Base-by-base conservation (phyloP, 1,140 invertebrate genomes). In the Leptopilina clavipes region DNA sequence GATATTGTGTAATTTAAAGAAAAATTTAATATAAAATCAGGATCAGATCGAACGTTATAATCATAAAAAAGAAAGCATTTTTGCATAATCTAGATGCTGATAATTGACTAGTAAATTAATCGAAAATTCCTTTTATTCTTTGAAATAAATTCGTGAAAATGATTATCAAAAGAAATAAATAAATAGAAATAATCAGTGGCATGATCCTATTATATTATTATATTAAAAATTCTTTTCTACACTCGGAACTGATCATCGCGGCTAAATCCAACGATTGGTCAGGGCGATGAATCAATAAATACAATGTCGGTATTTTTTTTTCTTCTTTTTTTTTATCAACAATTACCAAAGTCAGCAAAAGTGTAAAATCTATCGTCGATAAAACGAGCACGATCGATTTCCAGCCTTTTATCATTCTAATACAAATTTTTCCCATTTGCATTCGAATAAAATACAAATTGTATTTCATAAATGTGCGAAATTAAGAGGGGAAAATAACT, bases 301-400 rank as follows among this genome's bases (percentile, higher is more conserved):
- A 65, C 59, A 65, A 65, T 14, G 59, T 31, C 25, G 59, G 52
- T 19, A 54, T 17, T 54, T 18, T 54, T 54, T 54, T 18, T 40
- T 40, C 37, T 40, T 40, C 5, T 40, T 40, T 40, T 52, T 17
- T 52, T n/a, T n/a, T 52, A 17, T 52, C 48, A 65, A 65, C 59
- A 31, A 65, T 65, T 65, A 65, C 59, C 59, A 65, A 65, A 31
- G 59, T 65, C 59, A 65, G 59, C 59, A 65, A 65, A 65, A 65
- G 22, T 65, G 59, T 31, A 65, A 65, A 65, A 65, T 65, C 59
- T 65, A 65, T 65, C 59, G 59, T 65, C 56, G 56, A 59, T 22
- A 59, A 59, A 59, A 59, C 56, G 19, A 59, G 7, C 10, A 18
- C 22, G 56, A 25, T 65, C 56, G 56, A 65, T 65, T 22, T 65